Conservation (phyloP, 2,797 vertebrate genomes). For the Xerus rutilus region DNA sequence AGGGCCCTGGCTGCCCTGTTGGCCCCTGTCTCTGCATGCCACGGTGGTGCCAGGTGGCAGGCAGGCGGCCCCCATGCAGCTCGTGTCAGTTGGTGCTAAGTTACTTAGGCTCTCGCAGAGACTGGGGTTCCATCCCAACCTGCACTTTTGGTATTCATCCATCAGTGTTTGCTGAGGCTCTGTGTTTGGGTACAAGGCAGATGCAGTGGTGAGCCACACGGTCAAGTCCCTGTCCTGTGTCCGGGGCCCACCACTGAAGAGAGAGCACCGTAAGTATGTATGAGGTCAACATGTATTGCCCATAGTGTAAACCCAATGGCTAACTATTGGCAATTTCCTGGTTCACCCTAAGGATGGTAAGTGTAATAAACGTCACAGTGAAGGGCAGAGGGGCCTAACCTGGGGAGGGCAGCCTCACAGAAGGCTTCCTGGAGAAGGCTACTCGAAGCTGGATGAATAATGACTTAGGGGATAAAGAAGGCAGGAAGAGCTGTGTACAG, state of each 20-base stretch:
- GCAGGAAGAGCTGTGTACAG: background rate
- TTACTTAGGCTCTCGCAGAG: background rate
- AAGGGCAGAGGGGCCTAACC: background rate
- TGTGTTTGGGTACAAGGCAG: background rate
- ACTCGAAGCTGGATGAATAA: background rate
- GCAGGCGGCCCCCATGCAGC: background rate
- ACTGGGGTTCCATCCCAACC: background rate
- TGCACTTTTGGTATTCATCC: background rate
- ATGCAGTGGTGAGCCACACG: background rate
- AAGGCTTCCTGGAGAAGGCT: background rate
- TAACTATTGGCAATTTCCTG: background rate
- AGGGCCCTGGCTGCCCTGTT: background rate
- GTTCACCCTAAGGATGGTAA: background rate
- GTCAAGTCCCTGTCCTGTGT: background rate
- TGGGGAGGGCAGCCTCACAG: background rate
- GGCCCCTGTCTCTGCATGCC: background rate
- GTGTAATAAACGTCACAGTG: background rate
- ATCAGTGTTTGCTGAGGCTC: background rate
- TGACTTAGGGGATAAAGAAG: background rate
- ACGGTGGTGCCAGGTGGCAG: background rate
- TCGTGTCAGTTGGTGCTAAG: background rate
- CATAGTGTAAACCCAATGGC: background rate
- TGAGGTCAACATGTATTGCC: background rate
- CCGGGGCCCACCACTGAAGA: background rate
- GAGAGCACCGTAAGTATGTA: background rate